Evolutionary conservation across 1,140 invertebrate species (phyloP).

Genomic region (Matsumurasca onukii): DNA sequence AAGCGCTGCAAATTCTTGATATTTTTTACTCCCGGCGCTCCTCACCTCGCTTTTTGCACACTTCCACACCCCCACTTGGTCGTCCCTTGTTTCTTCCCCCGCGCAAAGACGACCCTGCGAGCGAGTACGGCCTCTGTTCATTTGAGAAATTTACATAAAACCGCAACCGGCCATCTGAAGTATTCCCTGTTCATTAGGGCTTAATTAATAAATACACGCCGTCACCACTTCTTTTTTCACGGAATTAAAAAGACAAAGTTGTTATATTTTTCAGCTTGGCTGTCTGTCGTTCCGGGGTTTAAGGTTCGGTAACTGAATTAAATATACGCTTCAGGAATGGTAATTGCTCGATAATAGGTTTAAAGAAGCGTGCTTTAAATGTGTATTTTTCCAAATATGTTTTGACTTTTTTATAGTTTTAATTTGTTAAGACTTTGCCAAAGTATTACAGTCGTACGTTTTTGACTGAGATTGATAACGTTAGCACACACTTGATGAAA

Average conservation of each 20-base stretch:
- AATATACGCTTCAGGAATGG: too few relatives aligned
- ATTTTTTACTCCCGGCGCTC: conserved; percentile 28
- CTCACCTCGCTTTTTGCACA: conserved; percentile 20
- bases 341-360: too few relatives aligned
- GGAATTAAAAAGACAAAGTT: conserved; percentile 29
- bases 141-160: conserved; percentile 32
- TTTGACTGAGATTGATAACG: too few relatives aligned
- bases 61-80: conserved; percentile 6
- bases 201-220: conserved; percentile 32
- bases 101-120: conserved; percentile 26
- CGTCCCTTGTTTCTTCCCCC: neutral
- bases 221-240: conserved; percentile 20
- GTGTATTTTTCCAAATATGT: too few relatives aligned
- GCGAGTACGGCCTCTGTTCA: conserved; percentile 15
- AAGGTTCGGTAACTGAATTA: too few relatives aligned
- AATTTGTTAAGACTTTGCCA: too few relatives aligned
- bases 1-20: conserved; percentile 28
- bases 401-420: too few relatives aligned
- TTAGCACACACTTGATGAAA: too few relatives aligned
- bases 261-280: too few relatives aligned
- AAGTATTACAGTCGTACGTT: too few relatives aligned
- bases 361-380: too few relatives aligned
- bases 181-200: conserved; percentile 30
- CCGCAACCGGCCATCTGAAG: conserved; percentile 29
- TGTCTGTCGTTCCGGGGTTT: too few relatives aligned